Conservation (phyloP, 1,140 invertebrate genomes). For the Tetragonula clypearis region DNA sequence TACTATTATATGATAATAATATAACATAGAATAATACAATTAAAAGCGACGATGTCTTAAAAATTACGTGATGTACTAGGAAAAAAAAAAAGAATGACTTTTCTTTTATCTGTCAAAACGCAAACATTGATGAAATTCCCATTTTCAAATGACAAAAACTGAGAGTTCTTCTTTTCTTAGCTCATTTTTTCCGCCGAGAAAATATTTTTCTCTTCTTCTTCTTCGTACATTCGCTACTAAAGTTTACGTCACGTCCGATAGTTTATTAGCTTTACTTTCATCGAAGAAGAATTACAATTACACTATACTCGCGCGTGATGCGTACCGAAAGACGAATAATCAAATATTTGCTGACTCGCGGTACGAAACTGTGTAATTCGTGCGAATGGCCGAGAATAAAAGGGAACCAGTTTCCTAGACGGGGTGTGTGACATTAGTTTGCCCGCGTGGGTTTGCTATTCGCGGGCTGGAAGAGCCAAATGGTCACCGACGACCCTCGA, state of each 20-base stretch:
- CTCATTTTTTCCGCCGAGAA: not conserved
- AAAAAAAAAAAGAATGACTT: too few relatives aligned
- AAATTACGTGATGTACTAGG: too few relatives aligned
- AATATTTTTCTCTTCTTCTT: not conserved
- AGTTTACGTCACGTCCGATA: not conserved
- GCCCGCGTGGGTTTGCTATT: too few relatives aligned
- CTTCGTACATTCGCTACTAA: not conserved
- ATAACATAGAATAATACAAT: too few relatives aligned
- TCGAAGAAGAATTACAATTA: not conserved
- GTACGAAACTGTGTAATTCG: not conserved
- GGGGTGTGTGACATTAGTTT: not conserved
- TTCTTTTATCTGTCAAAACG: too few relatives aligned
- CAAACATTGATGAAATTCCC: too few relatives aligned
- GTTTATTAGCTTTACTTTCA: not conserved
- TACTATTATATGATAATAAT: too few relatives aligned
- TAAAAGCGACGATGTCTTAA: too few relatives aligned
- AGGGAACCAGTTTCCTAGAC: conserved; percentile 8
- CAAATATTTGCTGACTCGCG: not conserved
- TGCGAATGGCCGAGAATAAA: conserved; percentile 11
- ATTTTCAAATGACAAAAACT: not conserved
- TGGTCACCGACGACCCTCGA: conserved; percentile 27
- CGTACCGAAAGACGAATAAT: too few relatives aligned
- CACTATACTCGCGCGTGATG: not conserved
- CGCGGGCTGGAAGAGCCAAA: conserved; percentile 13
- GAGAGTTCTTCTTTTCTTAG: too few relatives aligned